A percentile compares a stretch with the other conserved stretches of the same genome.
Conservation (phyloP, 2,113 vertebrate species). For the Peromyscus polionotus region DNA sequence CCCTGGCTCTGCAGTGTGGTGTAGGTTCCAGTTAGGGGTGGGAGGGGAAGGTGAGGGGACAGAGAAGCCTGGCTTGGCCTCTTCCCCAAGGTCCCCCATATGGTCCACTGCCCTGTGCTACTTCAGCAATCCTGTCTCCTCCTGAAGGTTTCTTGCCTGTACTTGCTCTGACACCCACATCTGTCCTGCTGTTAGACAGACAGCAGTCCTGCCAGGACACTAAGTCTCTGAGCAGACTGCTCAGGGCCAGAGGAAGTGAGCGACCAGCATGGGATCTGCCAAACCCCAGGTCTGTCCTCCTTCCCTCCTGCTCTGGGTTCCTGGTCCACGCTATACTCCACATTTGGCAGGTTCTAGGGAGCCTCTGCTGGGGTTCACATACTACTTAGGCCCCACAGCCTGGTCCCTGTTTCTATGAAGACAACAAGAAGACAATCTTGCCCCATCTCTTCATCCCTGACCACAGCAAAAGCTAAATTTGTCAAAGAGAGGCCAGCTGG, state of each 20-base stretch:
- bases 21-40: not conserved
- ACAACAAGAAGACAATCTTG: not conserved
- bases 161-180: too few relatives aligned
- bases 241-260: not conserved
- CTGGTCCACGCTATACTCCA: not conserved
- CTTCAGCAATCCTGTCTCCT: not conserved
- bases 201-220: rapidly evolving
- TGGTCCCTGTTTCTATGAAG: conserved; percentile 45
- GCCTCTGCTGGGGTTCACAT: conserved; percentile 52
- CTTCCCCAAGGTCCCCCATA: not conserved
- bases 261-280: not conserved
- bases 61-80: not conserved
- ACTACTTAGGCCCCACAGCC: not conserved
- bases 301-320: not conserved
- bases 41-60: rapidly evolving
- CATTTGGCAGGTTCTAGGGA: conserved; percentile 17
- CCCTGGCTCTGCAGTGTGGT: not conserved
- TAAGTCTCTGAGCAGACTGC: not conserved
- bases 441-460: not conserved
- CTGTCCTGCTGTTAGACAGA: not conserved
- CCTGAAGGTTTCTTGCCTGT: not conserved
- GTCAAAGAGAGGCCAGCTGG: conserved; percentile 41
- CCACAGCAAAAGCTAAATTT: not conserved
- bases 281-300: not conserved
- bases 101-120: rapidly evolving